phyloP scores from a whole-genome alignment of 1,140 invertebrate species.

The Scaptomyza pallida region DNA sequence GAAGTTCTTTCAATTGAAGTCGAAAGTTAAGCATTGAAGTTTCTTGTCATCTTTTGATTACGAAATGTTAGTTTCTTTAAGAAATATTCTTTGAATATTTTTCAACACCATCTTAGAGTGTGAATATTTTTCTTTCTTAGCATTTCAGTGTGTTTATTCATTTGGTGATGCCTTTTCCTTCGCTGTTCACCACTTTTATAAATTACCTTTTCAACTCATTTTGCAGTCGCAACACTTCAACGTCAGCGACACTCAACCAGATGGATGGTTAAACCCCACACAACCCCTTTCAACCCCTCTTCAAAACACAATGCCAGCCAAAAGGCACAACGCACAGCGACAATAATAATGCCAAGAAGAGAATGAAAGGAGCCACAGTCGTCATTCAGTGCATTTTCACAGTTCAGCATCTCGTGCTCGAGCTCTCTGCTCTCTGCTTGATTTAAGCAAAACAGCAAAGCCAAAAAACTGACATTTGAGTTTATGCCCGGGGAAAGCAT shows the following conservation, averaged over 20 bases:
- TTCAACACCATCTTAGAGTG: no score
- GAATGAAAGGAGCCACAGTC: neutral
- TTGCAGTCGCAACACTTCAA: constrained; percentile 43
- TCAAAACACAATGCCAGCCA: constrained; percentile 32
- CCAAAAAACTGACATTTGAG: constrained; percentile 45
- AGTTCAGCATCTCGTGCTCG: constrained; percentile 7
- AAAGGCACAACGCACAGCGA: constrained; percentile 8
- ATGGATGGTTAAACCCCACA: constrained; percentile 6
- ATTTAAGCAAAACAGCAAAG: constrained; percentile 39
- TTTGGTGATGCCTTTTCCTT: constrained; percentile 12
- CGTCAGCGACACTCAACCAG: constrained; percentile 18
- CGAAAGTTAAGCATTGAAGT: no score
- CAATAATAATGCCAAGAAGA: neutral
- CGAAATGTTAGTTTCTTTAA: no score
- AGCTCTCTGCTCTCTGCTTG: constrained; percentile 3
- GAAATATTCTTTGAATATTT: no score
- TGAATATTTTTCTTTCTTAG: no score
- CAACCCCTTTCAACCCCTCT: neutral
- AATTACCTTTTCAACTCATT: constrained; percentile 58
- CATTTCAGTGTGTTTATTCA: neutral
- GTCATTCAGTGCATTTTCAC: constrained; percentile 1
- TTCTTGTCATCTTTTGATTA: no score
- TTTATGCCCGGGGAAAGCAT: neutral
- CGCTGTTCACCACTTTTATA: constrained; percentile 38
- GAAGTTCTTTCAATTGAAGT: no score